phyloP scores from a whole-genome alignment of 2,797 vertebrate genomes.

The Helarctos malayanus region DNA sequence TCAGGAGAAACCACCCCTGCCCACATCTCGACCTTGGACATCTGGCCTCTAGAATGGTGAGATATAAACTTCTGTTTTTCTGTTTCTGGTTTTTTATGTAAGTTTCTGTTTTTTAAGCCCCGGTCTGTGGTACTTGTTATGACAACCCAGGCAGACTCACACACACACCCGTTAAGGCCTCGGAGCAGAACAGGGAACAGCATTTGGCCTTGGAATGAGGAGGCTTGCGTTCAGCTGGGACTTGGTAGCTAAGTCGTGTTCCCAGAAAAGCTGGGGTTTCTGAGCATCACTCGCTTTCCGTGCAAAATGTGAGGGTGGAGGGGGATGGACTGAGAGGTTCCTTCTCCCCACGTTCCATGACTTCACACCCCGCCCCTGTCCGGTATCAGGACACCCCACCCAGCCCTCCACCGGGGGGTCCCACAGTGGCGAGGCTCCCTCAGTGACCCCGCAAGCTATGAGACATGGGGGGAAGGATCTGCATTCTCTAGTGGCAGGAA shows the following conservation, averaged over 20 bases:
- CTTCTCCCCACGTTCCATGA: neutral
- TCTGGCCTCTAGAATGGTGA: neutral
- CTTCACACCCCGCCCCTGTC: neutral
- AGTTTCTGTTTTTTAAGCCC: neutral
- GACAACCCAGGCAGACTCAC: neutral
- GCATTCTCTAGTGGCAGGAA: constrained; percentile 28
- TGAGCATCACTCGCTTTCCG: neutral
- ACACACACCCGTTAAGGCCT: neutral
- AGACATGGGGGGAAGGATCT: neutral
- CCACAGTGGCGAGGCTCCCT: neutral
- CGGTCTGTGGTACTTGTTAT: neutral
- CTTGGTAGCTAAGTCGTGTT: neutral
- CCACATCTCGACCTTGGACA: neutral
- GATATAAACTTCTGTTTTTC: neutral
- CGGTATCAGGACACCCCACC: neutral
- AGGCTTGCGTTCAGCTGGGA: neutral
- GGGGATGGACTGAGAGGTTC: neutral
- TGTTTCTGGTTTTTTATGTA: neutral
- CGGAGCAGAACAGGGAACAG: neutral
- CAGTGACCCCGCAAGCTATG: neutral
- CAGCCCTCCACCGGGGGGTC: neutral
- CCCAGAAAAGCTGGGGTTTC: neutral
- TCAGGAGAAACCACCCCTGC: neutral
- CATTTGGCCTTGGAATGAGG: neutral
- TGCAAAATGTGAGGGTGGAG: neutral